Base-by-base conservation (phyloP, 2,797 vertebrate genomes). In the Leucoraja ocellata region DNA sequence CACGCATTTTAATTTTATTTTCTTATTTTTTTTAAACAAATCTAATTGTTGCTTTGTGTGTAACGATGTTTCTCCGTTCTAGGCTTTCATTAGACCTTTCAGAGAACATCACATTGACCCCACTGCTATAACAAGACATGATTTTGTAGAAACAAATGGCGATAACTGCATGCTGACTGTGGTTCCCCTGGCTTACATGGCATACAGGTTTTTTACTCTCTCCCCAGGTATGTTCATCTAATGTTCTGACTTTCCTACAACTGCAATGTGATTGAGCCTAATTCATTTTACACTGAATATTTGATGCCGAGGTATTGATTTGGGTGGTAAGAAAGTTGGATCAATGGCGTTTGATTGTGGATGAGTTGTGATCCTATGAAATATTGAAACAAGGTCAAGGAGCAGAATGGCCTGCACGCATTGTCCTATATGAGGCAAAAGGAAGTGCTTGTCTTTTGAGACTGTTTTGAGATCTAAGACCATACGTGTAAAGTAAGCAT, bases 71-170 rank as follows among this genome's bases (percentile, higher is more conserved):
- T 68, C 1, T 91, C 46, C 39, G 25, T 93, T 65, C 79, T 95
- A 99, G 99, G 99, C 99, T 91, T 99, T 99, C 95, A 99, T 99
- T 95, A 96, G 99, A 94, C 99, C 99, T 0, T 99, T 99, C 94
- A 97, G 99, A 95, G 99, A 99, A 94, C 99, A 99, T 95, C 99
- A 99, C 94, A 99, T 99, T 28, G 99, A 99, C 96, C 99, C 99
- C 93, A 99, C 99, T 39, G 99, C 98, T 94, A 99, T 99, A 94
- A 99, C 99, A 0, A 97, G 99, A 21, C 99, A 99, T 23, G 99
- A 99, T 96, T 99, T 99, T 95, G 98, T 99, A 71, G 99, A 99
- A 96, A 99, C 99, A 94, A 99, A 99, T 3, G 99, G 99, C 16
- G 99, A 99, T 96, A 99, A 99, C 96, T 99, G 99, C 96, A 98